Percentiles rank a stretch among this genome's conserved stretches.
phyloP scores from a whole-genome alignment of 2,888 invertebrate species.

The Erannis defoliaria region DNA sequence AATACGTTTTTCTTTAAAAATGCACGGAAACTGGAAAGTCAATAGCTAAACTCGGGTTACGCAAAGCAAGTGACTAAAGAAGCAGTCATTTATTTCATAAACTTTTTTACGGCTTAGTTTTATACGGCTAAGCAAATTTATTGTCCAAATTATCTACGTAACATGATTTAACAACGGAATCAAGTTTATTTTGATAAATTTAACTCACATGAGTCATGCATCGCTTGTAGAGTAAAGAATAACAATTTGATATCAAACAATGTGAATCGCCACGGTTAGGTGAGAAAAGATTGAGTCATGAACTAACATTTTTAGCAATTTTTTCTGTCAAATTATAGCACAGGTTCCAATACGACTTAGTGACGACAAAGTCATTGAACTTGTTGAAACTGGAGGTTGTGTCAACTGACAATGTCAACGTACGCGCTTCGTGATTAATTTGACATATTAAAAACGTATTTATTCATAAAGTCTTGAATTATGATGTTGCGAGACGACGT shows the following conservation, averaged over 20 bases:
- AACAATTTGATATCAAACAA: constrained; percentile 33
- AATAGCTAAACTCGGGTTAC: too few relatives aligned
- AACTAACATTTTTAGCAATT: constrained; percentile 25
- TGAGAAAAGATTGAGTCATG: constrained; percentile 38
- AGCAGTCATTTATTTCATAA: background rate
- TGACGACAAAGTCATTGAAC: constrained; percentile 41
- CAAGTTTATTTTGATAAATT: constrained; percentile 23
- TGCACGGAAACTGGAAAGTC: too few relatives aligned
- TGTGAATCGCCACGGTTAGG: constrained; percentile 21
- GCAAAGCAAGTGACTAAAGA: too few relatives aligned
- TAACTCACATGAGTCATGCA: constrained; percentile 28
- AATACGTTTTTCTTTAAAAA: too few relatives aligned
- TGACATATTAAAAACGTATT: constrained; percentile 29
- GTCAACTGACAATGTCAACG: constrained; percentile 42
- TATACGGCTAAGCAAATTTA: background rate
- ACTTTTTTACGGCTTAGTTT: background rate
- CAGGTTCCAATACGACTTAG: constrained; percentile 15
- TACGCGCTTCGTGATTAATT: constrained; percentile 34
- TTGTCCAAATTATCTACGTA: background rate
- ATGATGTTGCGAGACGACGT: background rate
- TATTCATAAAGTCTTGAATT: constrained; percentile 20
- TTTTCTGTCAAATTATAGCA: constrained; percentile 29
- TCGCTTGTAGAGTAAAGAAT: constrained; percentile 26
- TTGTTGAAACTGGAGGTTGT: constrained; percentile 35
- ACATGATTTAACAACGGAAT: background rate